Conservation (phyloP, 2,888 invertebrate genomes). For the Rhopalosiphum nymphaeae region DNA sequence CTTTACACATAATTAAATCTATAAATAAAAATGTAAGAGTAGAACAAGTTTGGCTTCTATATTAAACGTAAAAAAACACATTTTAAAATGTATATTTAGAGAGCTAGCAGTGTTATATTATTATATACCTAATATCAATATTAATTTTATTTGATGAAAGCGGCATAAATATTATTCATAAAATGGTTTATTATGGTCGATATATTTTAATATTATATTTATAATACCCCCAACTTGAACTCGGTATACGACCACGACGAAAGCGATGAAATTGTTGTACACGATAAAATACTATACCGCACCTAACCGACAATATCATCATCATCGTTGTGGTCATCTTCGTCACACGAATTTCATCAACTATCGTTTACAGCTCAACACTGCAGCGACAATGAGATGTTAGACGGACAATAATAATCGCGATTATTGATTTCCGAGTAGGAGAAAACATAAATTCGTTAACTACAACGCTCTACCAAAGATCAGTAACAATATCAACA, state of each 20-base stretch:
- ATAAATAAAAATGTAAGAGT: not conserved
- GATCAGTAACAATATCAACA: not conserved
- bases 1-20: constrained; percentile 35
- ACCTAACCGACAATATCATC: not conserved
- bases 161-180: not conserved
- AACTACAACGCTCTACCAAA: not conserved
- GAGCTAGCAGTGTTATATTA: not conserved
- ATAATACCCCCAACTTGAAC: not conserved
- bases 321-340: no score
- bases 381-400: not conserved
- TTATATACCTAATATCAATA: not conserved
- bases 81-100: not conserved
- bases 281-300: not conserved
- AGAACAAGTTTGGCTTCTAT: constrained; percentile 57
- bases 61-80: not conserved
- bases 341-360: constrained; percentile 3
- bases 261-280: not conserved
- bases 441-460: not conserved
- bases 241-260: not conserved
- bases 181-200: not conserved
- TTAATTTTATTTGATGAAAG: not conserved
- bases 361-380: not conserved
- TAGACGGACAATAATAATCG: not conserved
- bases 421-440: not conserved
- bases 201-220: not conserved